Evolutionary conservation across 2,888 invertebrate species (phyloP), one percentile per base, ranked within the genome.

Genomic region (Acronicta aceris): DNA sequence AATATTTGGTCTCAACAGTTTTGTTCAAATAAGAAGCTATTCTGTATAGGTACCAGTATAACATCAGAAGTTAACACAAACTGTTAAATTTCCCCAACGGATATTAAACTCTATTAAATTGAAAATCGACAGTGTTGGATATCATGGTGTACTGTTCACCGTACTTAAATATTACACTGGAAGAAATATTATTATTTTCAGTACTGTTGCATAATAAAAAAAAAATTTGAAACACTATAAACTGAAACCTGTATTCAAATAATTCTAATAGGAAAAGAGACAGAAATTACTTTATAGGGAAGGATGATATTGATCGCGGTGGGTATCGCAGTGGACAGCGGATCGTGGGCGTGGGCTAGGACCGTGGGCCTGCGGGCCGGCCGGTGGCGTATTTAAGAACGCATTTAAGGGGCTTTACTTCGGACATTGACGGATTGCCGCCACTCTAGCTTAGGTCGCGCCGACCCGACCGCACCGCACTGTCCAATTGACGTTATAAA

Each of bases 371-470:
- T 49, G 59, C 65, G 57, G 71, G 65, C 59, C 51, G 69, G 53
- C 60, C 62, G 65, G 62, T 71, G 78, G 74, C 87, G 87, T 86
- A 88, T 89, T 89, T 89, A 89, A 90, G 89, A 89, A 89, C 87
- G 86, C 86, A 86, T 90, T 89, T 88, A 87, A 87, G 88, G 85
- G 90, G 89, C 88, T 92, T 91, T 88, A 88, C 82, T 82, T 76
- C 58, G 81, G 92, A 93, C 92, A 90, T 83, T 92, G 93, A 93
- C 87, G 86, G 86, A 92, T 92, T 84, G 85, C 84, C 83, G 81
- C 81, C 82, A 82, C 86, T 86, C 83, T 79, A 76, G 84, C 80
- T 71, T 71, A 76, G 82, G 81, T 82, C 81, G 77, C 83, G 75
- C 78, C 76, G 81, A 78, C 79, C 71, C 73, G 66, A 72, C 79